Evolutionary conservation across 2,888 invertebrate genomes (phyloP), one percentile per base, ranked within the genome.

Genomic region (Lepidocyrtinus sp.): DNA sequence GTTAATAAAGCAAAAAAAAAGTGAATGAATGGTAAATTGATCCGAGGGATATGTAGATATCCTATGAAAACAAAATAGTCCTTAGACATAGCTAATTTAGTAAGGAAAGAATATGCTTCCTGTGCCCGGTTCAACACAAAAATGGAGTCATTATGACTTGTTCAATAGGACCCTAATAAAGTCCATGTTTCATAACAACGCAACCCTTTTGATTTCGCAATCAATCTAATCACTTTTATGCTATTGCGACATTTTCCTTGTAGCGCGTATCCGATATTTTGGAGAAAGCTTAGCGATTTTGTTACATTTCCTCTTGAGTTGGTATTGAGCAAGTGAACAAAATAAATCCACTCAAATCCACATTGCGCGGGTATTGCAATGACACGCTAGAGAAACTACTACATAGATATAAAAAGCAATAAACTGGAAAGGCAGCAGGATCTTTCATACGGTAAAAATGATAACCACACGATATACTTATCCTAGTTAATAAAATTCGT

Each of bases 171-270:
- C n/a, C 15, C 17, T 12, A 17, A 12, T 12, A 12, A 50, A 50
- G 36, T 12, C 17, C 50, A 50, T 50, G 17, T 50, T 50, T 50
- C 50, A 50, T 50, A 15, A 50, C n/a, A n/a, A n/a, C 17, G 5
- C 36, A 50, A 50, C 50, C 15, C 50, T 50, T 50, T 50, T 50
- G 50, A 50, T 50, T 50, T 50, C 15, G 50, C 15, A 50, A 50
- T 50, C 50, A 50, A 50, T 2, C 15, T 50, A 50, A 50, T 50
- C 50, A 50, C 17, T 12, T 17, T 12, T 36, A 50, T 12, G 50
- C 50, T 50, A 36, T 36, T 36, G 12, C 36, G 36, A 36, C 36
- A 36, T 36, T 36, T 36, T 36, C 12, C 36, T 36, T 12, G 12
- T 36, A 36, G 36, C 12, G 5, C 12, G 36, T 7, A 36, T 36